These are phyloP conservation scores for Oryzias woworae DNA, from an alignment of 2,113 vertebrate genomes.

Conservation along the genomic window DNA sequence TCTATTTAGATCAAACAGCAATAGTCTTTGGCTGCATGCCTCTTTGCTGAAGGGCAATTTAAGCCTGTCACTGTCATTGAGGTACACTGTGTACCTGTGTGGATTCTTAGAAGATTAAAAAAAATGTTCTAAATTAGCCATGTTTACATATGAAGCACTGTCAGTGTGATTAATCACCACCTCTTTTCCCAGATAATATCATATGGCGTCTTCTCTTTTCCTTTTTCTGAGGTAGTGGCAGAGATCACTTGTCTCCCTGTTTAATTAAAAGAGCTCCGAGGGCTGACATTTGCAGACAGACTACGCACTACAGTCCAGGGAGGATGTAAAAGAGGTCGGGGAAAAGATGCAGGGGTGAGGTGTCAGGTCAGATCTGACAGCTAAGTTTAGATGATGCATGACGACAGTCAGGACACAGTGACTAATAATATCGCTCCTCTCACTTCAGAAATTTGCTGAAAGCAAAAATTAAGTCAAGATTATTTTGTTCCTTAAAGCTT, in stretches of 20 bases:
- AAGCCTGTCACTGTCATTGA: conserved; percentile 34
- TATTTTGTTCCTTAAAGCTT: conserved; percentile 7
- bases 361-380: conserved; percentile 46
- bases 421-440: conserved; percentile 32
- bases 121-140: conserved; percentile 55
- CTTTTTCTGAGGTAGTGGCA: conserved; percentile 54
- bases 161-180: conserved; percentile 72
- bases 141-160: conserved; percentile 66
- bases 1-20: conserved; percentile 43
- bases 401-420: conserved; percentile 16
- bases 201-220: conserved; percentile 65
- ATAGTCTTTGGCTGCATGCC: conserved; percentile 42
- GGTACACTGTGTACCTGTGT: conserved; percentile 22
- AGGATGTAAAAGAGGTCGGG: conserved; percentile 16
- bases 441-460: conserved; percentile 26
- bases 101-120: conserved; percentile 31
- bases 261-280: conserved; percentile 67
- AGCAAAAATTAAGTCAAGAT: conserved; percentile 9
- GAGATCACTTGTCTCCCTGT: conserved; percentile 62
- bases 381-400: conserved; percentile 6
- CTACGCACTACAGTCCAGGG: conserved; percentile 19
- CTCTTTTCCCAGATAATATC: conserved; percentile 68
- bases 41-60: conserved; percentile 55
- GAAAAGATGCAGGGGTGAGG: conserved; percentile 28
- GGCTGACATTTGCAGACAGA: conserved; percentile 55